Evolutionary conservation across 2,888 invertebrate genomes (phyloP).

Genomic region (Acanthococcus lagerstroemiae): DNA sequence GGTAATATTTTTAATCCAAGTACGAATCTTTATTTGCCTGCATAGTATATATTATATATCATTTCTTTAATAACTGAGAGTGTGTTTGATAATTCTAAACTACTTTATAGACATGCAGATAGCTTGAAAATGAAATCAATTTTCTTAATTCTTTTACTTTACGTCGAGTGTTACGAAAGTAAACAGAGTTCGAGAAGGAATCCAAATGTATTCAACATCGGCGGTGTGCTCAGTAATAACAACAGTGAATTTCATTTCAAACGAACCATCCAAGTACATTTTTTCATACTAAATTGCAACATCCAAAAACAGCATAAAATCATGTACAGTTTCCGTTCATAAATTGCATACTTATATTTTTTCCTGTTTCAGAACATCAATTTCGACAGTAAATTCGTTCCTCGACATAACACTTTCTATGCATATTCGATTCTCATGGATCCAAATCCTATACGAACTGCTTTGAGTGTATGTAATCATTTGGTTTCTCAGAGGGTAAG

Average conservation of each 20-base stretch:
- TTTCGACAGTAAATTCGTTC: slow-evolving; percentile 71
- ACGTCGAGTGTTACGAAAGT: slow-evolving; percentile 8
- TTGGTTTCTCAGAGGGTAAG: slow-evolving; percentile 52
- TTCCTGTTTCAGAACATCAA: slow-evolving; percentile 61
- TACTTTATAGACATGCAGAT: too few species aligned
- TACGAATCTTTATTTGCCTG: too few species aligned
- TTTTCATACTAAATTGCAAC: slow-evolving; percentile 4
- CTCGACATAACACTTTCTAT: slow-evolving; percentile 74
- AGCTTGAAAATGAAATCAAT: background rate
- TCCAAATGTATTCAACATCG: slow-evolving; percentile 71
- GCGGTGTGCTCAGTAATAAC: slow-evolving; percentile 80
- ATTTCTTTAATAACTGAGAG: too few species aligned
- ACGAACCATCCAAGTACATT: slow-evolving; percentile 66
- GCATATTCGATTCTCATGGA: slow-evolving; percentile 87
- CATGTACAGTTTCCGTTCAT: background rate
- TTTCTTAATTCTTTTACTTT: background rate
- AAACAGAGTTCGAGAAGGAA: slow-evolving; percentile 41
- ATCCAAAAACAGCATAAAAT: background rate
- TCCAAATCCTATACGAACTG: slow-evolving; percentile 88
- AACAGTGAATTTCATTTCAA: slow-evolving; percentile 71
- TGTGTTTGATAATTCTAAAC: too few species aligned
- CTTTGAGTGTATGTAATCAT: slow-evolving; percentile 83
- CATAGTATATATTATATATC: too few species aligned
- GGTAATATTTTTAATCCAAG: too few species aligned
- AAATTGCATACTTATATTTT: slow-evolving; percentile 14